phyloP scores from a whole-genome alignment of 1,140 invertebrate genomes.

The Pomacea maculata region DNA sequence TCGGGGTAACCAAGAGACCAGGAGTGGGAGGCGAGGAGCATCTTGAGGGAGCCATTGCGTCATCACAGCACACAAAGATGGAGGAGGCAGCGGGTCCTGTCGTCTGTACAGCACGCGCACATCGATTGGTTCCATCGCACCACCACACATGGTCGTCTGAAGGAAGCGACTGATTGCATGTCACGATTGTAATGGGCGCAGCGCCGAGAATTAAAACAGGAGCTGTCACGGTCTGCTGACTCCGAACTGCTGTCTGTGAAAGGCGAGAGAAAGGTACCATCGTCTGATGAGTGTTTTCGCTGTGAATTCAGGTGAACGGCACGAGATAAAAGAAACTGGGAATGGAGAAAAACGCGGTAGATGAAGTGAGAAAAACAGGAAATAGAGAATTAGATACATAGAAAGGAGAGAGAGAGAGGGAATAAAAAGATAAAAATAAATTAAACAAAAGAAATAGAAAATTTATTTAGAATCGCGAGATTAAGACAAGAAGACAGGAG shows the following conservation, averaged over 20 bases:
- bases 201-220: neutral
- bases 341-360: no score
- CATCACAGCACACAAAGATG: neutral
- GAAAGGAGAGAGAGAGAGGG: no score
- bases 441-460: neutral
- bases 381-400: no score
- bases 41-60: neutral
- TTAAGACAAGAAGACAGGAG: neutral
- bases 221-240: neutral
- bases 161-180: neutral
- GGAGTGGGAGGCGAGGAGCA: neutral
- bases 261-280: no score
- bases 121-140: neutral
- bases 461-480: neutral
- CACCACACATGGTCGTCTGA: neutral
- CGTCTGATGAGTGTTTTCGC: no score
- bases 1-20: neutral
- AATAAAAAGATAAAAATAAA: no score
- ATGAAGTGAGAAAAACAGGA: no score
- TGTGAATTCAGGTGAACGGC: no score
- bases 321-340: no score
- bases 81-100: neutral
- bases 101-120: no score
- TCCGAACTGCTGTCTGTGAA: no score
- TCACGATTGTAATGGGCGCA: neutral